These are phyloP conservation scores for Drosophila malerkotliana DNA, from an alignment of 1,140 invertebrate species.

Conservation along the genomic window DNA sequence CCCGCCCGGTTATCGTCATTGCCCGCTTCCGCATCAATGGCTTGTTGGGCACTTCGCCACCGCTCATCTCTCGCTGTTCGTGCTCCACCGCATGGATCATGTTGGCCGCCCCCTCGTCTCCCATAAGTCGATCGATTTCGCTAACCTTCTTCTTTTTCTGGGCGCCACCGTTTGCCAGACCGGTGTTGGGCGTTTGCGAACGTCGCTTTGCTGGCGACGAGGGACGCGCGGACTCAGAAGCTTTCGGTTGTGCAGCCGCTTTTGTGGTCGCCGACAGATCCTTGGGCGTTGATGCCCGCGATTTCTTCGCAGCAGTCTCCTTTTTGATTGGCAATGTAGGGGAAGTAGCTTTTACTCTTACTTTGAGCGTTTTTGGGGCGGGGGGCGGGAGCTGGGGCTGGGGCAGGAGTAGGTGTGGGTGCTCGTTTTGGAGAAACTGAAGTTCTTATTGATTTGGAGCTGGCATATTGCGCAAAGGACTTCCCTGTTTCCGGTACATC, in stretches of 20 bases:
- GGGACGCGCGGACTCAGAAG: neutral
- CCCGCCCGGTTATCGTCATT: slow-evolving; percentile 85
- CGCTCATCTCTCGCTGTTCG: slow-evolving; percentile 74
- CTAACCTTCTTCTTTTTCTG: slow-evolving; percentile 86
- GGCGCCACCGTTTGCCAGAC: slow-evolving; percentile 52
- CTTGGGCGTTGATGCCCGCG: slow-evolving; percentile 56
- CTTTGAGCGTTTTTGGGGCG: slow-evolving; percentile 8
- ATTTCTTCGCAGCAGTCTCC: slow-evolving; percentile 25
- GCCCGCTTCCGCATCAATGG: slow-evolving; percentile 85
- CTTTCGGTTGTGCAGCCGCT: slow-evolving; percentile 20
- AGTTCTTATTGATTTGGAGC: slow-evolving; percentile 10
- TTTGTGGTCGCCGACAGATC: slow-evolving; percentile 8
- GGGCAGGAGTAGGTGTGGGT: neutral
- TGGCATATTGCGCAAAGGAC: slow-evolving; percentile 80
- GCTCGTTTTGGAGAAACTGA: slow-evolving; percentile 4
- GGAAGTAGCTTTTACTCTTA: neutral
- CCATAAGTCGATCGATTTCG: slow-evolving; percentile 91
- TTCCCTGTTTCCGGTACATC: slow-evolving; percentile 86
- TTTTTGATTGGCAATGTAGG: slow-evolving; percentile 16
- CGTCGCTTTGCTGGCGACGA: slow-evolving; percentile 54
- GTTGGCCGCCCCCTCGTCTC: slow-evolving; percentile 93
- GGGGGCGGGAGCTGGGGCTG: neutral
- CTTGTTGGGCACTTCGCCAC: slow-evolving; percentile 78
- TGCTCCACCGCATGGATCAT: slow-evolving; percentile 91
- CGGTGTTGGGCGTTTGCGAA: slow-evolving; percentile 57